Conservation (phyloP, 37 sponge, comb jelly and placozoan genomes). For the Halichondria panicea region DNA sequence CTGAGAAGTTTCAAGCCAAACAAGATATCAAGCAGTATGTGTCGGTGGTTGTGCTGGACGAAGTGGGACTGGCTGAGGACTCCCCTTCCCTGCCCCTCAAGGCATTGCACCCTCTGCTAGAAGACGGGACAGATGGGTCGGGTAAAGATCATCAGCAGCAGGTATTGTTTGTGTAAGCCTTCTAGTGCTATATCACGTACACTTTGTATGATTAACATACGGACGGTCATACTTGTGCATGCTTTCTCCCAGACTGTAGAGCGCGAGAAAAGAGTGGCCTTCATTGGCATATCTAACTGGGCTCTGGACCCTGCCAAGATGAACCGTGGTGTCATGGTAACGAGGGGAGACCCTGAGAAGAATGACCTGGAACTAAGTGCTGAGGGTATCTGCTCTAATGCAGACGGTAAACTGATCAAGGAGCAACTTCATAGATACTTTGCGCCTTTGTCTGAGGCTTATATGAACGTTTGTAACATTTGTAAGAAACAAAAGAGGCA, state of each 20-base stretch:
- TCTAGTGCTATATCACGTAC: no score
- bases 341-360: constrained; percentile 55
- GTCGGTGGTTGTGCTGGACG: constrained; percentile 90
- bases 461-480: constrained; percentile 18
- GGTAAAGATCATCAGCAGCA: constrained; percentile 34
- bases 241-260: constrained; percentile 21
- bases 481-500: constrained; percentile 12
- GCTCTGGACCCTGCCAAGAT: constrained; percentile 91
- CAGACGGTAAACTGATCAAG: not conserved
- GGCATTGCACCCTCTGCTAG: constrained; percentile 92
- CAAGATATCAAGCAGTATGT: constrained; percentile 59
- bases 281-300: constrained; percentile 92
- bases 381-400: constrained; percentile 47
- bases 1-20: constrained; percentile 64
- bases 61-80: constrained; percentile 96
- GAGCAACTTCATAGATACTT: constrained; percentile 15
- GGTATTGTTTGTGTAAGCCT: constrained; percentile 5
- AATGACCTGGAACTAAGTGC: constrained; percentile 64
- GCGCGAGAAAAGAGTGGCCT: constrained; percentile 53
- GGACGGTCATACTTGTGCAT: no score
- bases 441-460: constrained; percentile 40
- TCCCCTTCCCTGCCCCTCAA: constrained; percentile 91
- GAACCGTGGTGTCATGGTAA: constrained; percentile 83
- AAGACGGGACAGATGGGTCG: constrained; percentile 88
- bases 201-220: no score